Evolutionary conservation across 2,888 invertebrate species (phyloP).

Genomic region (Trypoxylon attenuatum): DNA sequence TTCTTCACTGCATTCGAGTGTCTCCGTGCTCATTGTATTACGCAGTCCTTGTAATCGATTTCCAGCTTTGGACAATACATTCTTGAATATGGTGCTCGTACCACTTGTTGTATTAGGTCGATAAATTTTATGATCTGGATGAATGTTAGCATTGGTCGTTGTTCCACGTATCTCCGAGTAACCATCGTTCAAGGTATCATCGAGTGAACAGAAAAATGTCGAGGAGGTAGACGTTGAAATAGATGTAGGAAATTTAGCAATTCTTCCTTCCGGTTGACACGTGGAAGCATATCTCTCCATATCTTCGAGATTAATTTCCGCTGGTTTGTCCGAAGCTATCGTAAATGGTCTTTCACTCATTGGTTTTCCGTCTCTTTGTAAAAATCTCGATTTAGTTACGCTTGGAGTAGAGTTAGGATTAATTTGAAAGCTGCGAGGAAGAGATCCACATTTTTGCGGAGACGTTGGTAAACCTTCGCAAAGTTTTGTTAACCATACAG

Average conservation of each 20-base stretch:
- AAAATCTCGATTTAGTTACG: slow-evolving; percentile 73
- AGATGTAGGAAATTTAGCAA: slow-evolving; percentile 69
- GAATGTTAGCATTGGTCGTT: slow-evolving; percentile 76
- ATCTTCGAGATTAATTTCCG: slow-evolving; percentile 82
- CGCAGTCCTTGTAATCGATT: slow-evolving; percentile 68
- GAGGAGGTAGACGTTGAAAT: slow-evolving; percentile 77
- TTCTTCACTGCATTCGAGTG: slow-evolving; percentile 69
- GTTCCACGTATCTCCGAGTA: slow-evolving; percentile 73
- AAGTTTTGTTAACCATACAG: slow-evolving; percentile 84
- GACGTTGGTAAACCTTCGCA: slow-evolving; percentile 82
- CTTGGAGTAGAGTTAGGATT: slow-evolving; percentile 77
- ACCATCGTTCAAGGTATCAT: slow-evolving; percentile 73
- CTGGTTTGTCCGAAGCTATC: slow-evolving; percentile 82
- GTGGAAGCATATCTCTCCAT: slow-evolving; percentile 77
- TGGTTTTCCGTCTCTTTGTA: slow-evolving; percentile 79
- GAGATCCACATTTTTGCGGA: slow-evolving; percentile 84
- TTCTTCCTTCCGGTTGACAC: slow-evolving; percentile 67
- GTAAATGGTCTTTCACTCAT: slow-evolving; percentile 82
- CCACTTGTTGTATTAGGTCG: slow-evolving; percentile 77
- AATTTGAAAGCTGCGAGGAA: slow-evolving; percentile 86
- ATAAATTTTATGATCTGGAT: slow-evolving; percentile 89
- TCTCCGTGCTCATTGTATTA: slow-evolving; percentile 73
- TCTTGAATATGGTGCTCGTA: slow-evolving; percentile 67
- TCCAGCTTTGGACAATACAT: slow-evolving; percentile 70
- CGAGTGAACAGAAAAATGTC: slow-evolving; percentile 77